Evolutionary conservation across 2,888 invertebrate species (phyloP).

Genomic region (Eustalomyia histrio): DNA sequence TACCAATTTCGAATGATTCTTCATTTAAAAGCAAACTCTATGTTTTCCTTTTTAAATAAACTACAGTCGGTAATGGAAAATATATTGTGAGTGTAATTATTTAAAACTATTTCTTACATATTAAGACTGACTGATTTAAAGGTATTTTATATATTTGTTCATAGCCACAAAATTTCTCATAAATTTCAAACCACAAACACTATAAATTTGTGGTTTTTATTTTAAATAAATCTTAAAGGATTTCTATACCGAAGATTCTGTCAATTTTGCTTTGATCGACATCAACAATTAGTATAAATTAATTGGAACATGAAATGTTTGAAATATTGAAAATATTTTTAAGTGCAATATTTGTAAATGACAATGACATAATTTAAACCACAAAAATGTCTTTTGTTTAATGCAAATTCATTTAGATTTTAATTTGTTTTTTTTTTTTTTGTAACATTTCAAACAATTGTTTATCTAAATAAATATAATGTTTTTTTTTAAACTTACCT

Average conservation of each 20-base stretch:
- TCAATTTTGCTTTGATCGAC: neutral
- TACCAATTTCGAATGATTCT: no score
- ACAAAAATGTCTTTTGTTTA: neutral
- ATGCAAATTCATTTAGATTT: no score
- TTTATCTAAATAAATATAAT: no score
- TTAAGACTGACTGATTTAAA: neutral
- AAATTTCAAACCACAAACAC: neutral
- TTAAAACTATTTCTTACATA: no score
- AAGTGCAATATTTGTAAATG: neutral
- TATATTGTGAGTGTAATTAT: no score
- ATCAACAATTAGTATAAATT: neutral
- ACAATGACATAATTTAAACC: neutral
- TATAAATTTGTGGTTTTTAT: neutral
- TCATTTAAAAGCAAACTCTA: no score
- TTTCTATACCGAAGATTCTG: neutral
- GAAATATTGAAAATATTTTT: neutral
- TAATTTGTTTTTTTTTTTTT: no score
- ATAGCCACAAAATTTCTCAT: neutral
- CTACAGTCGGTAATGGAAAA: no score
- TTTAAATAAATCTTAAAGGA: neutral
- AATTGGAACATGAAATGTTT: neutral
- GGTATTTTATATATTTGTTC: neutral
- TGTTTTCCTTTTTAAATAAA: no score
- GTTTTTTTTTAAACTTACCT: slow-evolving; percentile 64
- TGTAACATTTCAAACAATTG: no score